Conservation (phyloP, 2,113 vertebrate genomes). For the Nerophis ophidion region DNA sequence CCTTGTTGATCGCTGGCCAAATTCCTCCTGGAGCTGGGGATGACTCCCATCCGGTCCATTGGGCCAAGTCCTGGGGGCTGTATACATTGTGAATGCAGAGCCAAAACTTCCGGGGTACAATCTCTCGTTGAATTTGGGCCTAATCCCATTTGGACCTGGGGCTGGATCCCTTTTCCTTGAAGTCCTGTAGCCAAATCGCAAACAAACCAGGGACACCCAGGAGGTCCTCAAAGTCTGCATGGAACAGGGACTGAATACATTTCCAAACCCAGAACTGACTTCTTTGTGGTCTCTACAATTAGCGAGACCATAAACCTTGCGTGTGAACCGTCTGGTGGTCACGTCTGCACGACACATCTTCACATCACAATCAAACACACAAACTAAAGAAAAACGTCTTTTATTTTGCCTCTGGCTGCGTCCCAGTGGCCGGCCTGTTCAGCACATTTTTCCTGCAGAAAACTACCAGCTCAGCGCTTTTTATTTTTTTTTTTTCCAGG, state of each 20-base stretch:
- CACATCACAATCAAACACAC: not conserved
- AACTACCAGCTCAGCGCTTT: conserved; percentile 2
- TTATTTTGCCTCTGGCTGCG: not conserved
- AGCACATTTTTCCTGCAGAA: conserved; percentile 2
- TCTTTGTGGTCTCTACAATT: not conserved
- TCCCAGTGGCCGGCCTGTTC: conserved; percentile 1
- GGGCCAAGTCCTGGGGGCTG: not conserved
- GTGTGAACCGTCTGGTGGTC: not conserved
- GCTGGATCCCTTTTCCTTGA: no score
- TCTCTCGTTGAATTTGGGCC: not conserved
- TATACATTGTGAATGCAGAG: not conserved
- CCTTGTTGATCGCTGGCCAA: not conserved
- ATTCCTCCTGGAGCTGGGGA: no score
- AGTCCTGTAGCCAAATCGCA: no score
- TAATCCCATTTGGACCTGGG: not conserved
- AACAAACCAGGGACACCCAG: no score
- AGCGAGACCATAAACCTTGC: not conserved
- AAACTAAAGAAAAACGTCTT: not conserved
- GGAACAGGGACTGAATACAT: no score
- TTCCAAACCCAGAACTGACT: not conserved
- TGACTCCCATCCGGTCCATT: not conserved
- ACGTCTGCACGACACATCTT: not conserved
- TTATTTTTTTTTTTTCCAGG: not conserved
- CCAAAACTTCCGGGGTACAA: not conserved
- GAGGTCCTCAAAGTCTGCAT: no score